These are phyloP conservation scores for Parazoanthus atlanticus DNA, from an alignment of 92 coral and sea anemone species.

Conservation along the genomic window DNA sequence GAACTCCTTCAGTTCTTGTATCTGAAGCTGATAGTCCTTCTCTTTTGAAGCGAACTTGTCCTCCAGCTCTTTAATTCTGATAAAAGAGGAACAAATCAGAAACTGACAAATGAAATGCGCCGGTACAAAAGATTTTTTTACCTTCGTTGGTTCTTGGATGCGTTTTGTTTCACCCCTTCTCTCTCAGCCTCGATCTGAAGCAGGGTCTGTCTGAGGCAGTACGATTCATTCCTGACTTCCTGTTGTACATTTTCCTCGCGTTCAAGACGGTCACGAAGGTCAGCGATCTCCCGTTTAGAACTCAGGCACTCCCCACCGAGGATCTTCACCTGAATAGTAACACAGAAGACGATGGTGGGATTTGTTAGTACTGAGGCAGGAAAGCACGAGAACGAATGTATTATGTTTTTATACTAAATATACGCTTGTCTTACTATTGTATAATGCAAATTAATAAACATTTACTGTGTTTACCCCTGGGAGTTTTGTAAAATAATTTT, in stretches of 20 bases:
- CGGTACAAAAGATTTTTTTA: slow-evolving; percentile 14
- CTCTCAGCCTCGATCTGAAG: slow-evolving; percentile 76
- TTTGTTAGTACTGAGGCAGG: not conserved
- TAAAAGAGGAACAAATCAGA: not conserved
- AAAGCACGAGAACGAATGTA: not conserved
- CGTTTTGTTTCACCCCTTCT: slow-evolving; percentile 71
- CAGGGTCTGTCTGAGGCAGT: slow-evolving; percentile 69
- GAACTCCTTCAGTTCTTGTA: slow-evolving; percentile 65
- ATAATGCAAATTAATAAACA: too few relatives aligned
- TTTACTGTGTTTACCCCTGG: too few relatives aligned
- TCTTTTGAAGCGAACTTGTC: slow-evolving; percentile 78
- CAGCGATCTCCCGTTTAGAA: slow-evolving; percentile 74
- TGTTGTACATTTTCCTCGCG: slow-evolving; percentile 71
- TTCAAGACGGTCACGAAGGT: slow-evolving; percentile 79
- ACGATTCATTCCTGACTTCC: slow-evolving; percentile 75
- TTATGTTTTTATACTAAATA: not conserved
- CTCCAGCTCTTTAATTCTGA: slow-evolving; percentile 70
- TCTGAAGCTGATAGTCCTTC: slow-evolving; percentile 74
- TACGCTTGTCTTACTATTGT: not conserved
- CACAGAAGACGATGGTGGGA: not conserved
- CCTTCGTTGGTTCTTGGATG: slow-evolving; percentile 77
- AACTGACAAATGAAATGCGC: not conserved
- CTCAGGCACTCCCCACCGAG: slow-evolving; percentile 81
- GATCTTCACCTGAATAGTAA: slow-evolving; percentile 54
- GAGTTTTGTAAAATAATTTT: too few relatives aligned